Evolutionary conservation across 92 coral and sea anemone genomes (phyloP).

Genomic region (Actinostola sp.): DNA sequence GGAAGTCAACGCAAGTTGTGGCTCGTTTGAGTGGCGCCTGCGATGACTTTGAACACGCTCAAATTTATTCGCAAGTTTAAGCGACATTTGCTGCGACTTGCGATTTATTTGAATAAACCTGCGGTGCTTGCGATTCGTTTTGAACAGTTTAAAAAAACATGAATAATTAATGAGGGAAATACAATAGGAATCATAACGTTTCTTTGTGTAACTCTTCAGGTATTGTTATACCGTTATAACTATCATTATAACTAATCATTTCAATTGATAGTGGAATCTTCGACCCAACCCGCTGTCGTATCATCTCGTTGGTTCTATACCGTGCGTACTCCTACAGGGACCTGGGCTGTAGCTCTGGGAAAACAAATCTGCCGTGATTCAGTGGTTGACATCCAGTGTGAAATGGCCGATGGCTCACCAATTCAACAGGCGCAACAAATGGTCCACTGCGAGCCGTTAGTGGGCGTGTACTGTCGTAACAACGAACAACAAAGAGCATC

Average conservation of each 20-base stretch:
- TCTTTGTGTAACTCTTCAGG: background rate
- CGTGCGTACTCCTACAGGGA: slow-evolving; percentile 78
- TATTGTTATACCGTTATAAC: too few relatives aligned
- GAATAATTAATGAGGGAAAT: too few relatives aligned
- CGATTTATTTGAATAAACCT: too few relatives aligned
- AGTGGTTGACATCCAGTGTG: slow-evolving; percentile 79
- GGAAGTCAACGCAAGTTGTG: too few relatives aligned
- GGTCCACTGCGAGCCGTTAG: slow-evolving; percentile 76
- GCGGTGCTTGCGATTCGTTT: too few relatives aligned
- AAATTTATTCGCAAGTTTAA: too few relatives aligned
- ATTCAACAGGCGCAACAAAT: slow-evolving; percentile 60
- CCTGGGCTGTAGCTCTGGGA: slow-evolving; percentile 84
- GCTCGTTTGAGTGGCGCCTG: too few relatives aligned
- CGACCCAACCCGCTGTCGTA: slow-evolving; percentile 32
- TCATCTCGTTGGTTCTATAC: slow-evolving; percentile 90
- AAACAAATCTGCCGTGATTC: slow-evolving; percentile 64
- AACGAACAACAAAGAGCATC: slow-evolving; percentile 75
- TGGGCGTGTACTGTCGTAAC: slow-evolving; percentile 91
- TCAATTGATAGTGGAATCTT: background rate
- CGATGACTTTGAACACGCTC: too few relatives aligned
- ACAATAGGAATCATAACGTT: too few relatives aligned
- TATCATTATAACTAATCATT: too few relatives aligned
- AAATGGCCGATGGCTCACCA: slow-evolving; percentile 69
- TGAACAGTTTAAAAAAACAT: too few relatives aligned
- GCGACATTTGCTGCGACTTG: too few relatives aligned